Evolutionary conservation across 2,888 invertebrate species (phyloP), one percentile per base, ranked within the genome.

Genomic region (Acleris sparsana): DNA sequence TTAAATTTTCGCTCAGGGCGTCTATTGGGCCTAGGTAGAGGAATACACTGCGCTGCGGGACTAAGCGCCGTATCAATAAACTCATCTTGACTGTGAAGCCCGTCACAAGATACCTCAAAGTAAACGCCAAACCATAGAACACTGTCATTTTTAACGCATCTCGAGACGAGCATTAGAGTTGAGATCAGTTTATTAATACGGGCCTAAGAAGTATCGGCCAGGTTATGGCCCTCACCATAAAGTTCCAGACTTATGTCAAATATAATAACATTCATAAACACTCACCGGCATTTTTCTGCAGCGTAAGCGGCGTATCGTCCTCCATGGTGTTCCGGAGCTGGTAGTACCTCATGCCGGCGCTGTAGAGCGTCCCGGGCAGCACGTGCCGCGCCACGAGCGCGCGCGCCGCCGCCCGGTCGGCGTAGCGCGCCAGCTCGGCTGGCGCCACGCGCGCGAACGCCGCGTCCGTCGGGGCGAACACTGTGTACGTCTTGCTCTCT

Each of bases 281-380:
- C 92, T 88, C 81, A 96, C 96, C 96, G 72, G 95, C 93, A 80
- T 94, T 96, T 93, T 97, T 97, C 83, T 96, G 97, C 75, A 97
- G 87, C 59, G 96, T 97, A 17, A 97, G 92, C 7, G 96, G 96
- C 71, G 95, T 95, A 49, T 95, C 95, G 53, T 95, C 94, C 73
- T 95, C 94, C 84, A 97, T 94, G 60, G 96, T 96, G 80, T 97
- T 96, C 82, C 95, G 94, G 49, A 97, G 95, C 88, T 97, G 97
- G 87, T 97, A 97, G 89, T 96, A 97, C 74, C 97, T 93, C 96
- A 97, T 97, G 61, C 97, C 97, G 4, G 96, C 96, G 58, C 96
- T 96, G 92, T 96, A 97, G 3, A 97, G 89, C 0, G 97, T 96
- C 53, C 96, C 96, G 4, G 96, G 94, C 66, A 96, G 93, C 63